Evolutionary conservation across 2,797 vertebrate species (phyloP).

Genomic region (Nyctibius grandis): DNA sequence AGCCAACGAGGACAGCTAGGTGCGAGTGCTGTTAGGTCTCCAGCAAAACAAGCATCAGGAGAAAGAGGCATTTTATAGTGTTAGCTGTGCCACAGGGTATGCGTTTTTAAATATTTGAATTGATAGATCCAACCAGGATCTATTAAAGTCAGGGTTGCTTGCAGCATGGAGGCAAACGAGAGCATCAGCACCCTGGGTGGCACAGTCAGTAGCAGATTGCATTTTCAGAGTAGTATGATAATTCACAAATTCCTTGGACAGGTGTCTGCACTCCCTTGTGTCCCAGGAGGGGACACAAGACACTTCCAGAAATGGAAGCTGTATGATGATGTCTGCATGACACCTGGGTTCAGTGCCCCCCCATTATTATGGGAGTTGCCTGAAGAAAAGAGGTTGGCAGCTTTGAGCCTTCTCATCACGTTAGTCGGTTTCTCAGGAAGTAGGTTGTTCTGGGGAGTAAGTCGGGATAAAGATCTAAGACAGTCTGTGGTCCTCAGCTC

Average conservation of each 20-base stretch:
- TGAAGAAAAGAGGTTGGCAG: background rate
- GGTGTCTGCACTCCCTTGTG: background rate
- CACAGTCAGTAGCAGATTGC: background rate
- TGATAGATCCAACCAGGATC: background rate
- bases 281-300: background rate
- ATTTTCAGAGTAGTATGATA: background rate
- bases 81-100: background rate
- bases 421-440: background rate
- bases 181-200: background rate
- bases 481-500: background rate
- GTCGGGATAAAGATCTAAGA: background rate
- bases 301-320: background rate
- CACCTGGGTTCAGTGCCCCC: background rate
- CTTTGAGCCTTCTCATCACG: background rate
- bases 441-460: background rate
- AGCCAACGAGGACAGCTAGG: background rate
- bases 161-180: background rate
- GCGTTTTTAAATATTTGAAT: background rate
- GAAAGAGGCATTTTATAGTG: fast-evolving
- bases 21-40: background rate
- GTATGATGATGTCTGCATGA: background rate
- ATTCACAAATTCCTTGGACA: background rate
- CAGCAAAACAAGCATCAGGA: background rate
- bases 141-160: background rate
- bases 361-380: fast-evolving